Conservation (phyloP, 2,797 vertebrate species). For the Cossypha polioptera region DNA sequence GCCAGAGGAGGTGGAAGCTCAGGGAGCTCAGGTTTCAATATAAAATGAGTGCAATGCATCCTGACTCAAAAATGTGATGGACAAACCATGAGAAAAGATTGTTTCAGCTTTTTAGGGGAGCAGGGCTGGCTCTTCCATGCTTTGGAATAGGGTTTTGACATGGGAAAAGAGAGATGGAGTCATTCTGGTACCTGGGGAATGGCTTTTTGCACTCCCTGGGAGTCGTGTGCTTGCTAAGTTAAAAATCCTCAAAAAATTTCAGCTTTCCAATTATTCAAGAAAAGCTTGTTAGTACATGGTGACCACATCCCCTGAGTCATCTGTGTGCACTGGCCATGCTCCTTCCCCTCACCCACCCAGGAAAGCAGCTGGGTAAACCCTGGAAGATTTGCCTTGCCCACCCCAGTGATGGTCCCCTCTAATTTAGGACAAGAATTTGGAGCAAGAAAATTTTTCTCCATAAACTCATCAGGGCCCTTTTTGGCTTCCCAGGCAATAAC, state of each 20-base stretch:
- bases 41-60: neutral
- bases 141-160: neutral
- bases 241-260: neutral
- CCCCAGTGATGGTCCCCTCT: neutral
- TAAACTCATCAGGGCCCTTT: neutral
- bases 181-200: neutral
- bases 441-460: neutral
- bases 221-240: rapidly evolving
- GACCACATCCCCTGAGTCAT: neutral
- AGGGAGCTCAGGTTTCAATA: neutral
- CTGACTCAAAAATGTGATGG: rapidly evolving
- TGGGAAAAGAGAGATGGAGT: rapidly evolving
- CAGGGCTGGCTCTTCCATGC: rapidly evolving
- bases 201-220: neutral
- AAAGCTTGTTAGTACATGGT: neutral
- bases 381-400: neutral
- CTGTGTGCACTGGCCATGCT: neutral
- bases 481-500: neutral
- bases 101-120: neutral
- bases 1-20: neutral
- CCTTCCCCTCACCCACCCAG: neutral
- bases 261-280: neutral
- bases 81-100: neutral
- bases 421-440: neutral
- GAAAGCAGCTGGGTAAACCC: neutral